A percentile compares a stretch with the other conserved stretches of the same genome.
phyloP scores from a whole-genome alignment of 2,888 invertebrate genomes.

The Ornithoptera priamus region DNA sequence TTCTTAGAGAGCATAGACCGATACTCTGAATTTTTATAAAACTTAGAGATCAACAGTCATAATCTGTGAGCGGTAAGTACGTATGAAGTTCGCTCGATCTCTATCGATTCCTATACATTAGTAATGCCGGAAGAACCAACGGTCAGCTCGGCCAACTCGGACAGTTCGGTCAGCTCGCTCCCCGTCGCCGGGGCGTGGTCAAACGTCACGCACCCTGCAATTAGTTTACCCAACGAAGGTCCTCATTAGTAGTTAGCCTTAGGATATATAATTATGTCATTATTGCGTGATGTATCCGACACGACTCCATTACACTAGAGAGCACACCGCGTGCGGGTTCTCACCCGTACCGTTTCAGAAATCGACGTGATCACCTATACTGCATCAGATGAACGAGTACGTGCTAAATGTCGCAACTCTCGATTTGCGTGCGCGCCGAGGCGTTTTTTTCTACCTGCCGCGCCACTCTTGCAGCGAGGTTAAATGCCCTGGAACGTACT shows the following conservation, averaged over 20 bases:
- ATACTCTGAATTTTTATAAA: too few species aligned
- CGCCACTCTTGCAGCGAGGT: neutral
- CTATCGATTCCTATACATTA: too few species aligned
- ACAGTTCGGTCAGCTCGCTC: too few species aligned
- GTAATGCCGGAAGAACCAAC: too few species aligned
- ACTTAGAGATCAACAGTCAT: too few species aligned
- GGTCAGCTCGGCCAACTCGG: too few species aligned
- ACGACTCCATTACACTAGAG: neutral
- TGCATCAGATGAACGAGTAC: too few species aligned
- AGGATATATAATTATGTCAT: neutral
- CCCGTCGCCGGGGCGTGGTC: neutral
- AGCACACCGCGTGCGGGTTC: neutral
- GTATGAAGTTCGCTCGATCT: too few species aligned
- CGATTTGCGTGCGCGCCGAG: neutral
- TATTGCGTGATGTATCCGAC: neutral
- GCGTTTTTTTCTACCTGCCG: neutral
- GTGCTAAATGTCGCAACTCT: too few species aligned
- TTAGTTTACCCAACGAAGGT: neutral
- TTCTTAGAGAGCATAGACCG: too few species aligned
- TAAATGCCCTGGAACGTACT: neutral
- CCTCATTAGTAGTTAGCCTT: neutral
- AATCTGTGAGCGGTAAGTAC: too few species aligned
- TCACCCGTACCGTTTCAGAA: neutral
- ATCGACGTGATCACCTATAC: too few species aligned
- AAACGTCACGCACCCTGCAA: neutral